Evolutionary conservation across 1,140 invertebrate species (phyloP), one percentile per base, ranked within the genome.

Genomic region (Eupristina koningsbergeri): DNA sequence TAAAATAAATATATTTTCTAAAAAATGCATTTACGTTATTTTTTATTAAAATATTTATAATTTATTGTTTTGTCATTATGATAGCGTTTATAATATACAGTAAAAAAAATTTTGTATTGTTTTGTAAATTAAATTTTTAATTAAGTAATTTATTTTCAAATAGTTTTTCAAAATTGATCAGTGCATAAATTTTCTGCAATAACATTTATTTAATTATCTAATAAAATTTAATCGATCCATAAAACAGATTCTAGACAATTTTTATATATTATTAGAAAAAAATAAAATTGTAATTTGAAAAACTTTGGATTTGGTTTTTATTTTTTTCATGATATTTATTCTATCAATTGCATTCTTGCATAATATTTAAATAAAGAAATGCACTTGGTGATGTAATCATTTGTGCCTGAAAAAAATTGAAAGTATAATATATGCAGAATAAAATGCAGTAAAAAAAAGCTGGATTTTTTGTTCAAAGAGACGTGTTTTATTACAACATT

Each of bases 401-500:
- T 26, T 3, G 11, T 74, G 41, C 19, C 7, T 45, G 39, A 73
- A 73, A 73, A 73, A 73, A n/a, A 26, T 0, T 45, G 6, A 41
- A 73, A 45, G 11, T 73, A 36, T 41, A 45, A 47, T 45, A 45
- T 45, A 13, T 45, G 26, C 13, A 45, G n/a, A 58, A 58, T 45
- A 73, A 45, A 45, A 29, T 45, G 39, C 26, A 45, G 17, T 6
- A 83, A 13, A 58, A 19, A 80, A 29, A 58, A 64, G 50, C 39
- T n/a, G 73, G 11, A 73, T 2, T 31, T 83, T 73, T 73, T 83
- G 39, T 88, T 89, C 84, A 85, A 88, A 90, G 88, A 89, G 84
- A 89, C 89, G 85, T 87, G 81, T 86, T 89, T 91, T 91, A 91
- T 91, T 91, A 90, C 89, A 91, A 90, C 88, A 88, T 90, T 91